A percentile compares a stretch with the other conserved stretches of the same genome.
phyloP scores from a whole-genome alignment of 2,888 invertebrate genomes.

The Parnassius orleans region DNA sequence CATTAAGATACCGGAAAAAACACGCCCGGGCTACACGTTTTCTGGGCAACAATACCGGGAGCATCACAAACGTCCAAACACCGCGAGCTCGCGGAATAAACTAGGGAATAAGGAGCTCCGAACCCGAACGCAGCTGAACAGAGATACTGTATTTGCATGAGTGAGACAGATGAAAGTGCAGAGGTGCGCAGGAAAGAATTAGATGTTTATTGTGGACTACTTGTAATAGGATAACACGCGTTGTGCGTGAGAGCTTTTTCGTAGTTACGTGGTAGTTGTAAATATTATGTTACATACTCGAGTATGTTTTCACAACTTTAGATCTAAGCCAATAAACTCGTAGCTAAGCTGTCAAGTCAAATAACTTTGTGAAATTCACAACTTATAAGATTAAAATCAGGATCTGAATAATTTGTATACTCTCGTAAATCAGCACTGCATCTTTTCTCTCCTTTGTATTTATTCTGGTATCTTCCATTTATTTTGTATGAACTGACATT shows the following conservation, averaged over 20 bases:
- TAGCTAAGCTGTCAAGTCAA: no score
- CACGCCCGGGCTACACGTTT: conserved; percentile 54
- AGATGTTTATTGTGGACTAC: conserved; percentile 76
- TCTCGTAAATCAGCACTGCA: no score
- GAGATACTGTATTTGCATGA: conserved; percentile 45
- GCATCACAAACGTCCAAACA: conserved; percentile 45
- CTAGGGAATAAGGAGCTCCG: conserved; percentile 58
- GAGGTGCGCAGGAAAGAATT: conserved; percentile 79
- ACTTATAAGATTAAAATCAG: no score
- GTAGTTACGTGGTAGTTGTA: conserved; percentile 49
- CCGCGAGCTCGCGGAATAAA: conserved; percentile 62
- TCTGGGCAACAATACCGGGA: conserved; percentile 27
- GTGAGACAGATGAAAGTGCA: conserved; percentile 56
- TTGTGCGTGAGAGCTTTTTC: conserved; percentile 58
- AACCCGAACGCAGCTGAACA: conserved; percentile 51
- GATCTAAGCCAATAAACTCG: background rate
- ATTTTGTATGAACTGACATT: no score
- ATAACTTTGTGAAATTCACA: no score
- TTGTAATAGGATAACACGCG: conserved; percentile 71
- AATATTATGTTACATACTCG: conserved; percentile 25
- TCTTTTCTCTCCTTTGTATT: no score
- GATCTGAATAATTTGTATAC: no score
- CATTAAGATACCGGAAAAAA: conserved; percentile 65
- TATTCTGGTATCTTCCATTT: no score
- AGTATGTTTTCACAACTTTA: conserved; percentile 6